phyloP scores from a whole-genome alignment of 2,113 vertebrate genomes.

The Bombycilla garrulus region DNA sequence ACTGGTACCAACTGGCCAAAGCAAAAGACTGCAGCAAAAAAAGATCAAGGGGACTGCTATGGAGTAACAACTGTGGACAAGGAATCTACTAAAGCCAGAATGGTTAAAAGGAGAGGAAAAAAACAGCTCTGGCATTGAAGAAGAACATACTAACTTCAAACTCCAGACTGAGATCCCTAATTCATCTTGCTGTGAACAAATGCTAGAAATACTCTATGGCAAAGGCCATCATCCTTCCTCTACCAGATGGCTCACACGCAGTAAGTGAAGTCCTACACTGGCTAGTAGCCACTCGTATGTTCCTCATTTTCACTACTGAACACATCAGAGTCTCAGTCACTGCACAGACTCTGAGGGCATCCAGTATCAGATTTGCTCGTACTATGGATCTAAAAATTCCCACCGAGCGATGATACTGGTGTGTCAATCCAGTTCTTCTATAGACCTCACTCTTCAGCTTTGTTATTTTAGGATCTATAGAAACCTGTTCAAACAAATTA shows the following conservation, averaged over 20 bases:
- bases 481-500: conserved; percentile 41
- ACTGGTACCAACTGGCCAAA: not conserved
- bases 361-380: not conserved
- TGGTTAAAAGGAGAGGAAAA: not conserved
- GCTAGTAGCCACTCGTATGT: not conserved
- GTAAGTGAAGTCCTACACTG: not conserved
- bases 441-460: not conserved
- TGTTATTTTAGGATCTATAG: conserved; percentile 19
- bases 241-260: not conserved
- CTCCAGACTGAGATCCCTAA: not conserved
- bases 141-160: not conserved
- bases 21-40: fast-evolving
- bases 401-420: not conserved
- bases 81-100: not conserved
- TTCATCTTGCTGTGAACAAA: not conserved
- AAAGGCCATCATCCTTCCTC: not conserved
- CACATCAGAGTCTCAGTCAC: not conserved
- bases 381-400: not conserved
- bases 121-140: not conserved
- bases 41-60: not conserved
- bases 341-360: not conserved
- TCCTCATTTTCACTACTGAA: not conserved
- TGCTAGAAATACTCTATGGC: not conserved
- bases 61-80: fast-evolving
- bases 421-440: not conserved